Conservation (phyloP, 64 coral and sea anemone genomes). For the Porites lutea region DNA sequence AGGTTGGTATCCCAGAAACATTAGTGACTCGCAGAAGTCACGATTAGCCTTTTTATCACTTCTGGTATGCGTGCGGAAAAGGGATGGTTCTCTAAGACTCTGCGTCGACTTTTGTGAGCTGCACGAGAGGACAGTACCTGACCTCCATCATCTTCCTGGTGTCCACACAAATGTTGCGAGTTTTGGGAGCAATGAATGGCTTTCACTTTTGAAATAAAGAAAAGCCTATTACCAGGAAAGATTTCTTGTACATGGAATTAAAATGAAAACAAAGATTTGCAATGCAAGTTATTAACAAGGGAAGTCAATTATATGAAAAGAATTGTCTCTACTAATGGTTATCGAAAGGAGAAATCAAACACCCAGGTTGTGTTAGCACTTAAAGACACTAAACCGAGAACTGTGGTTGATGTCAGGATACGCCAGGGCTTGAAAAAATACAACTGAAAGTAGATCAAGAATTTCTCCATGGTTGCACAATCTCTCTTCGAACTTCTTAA, state of each 20-base stretch:
- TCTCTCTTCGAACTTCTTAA: too few relatives aligned
- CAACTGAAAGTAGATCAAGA: too few relatives aligned
- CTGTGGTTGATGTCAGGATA: not conserved
- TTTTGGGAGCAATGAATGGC: constrained; percentile 31
- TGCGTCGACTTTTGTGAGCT: constrained; percentile 49
- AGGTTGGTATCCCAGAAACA: constrained; percentile 54
- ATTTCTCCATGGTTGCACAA: too few relatives aligned
- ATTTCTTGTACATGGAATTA: not conserved
- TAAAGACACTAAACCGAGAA: not conserved
- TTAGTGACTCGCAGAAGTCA: constrained; percentile 26
- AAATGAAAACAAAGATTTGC: not conserved
- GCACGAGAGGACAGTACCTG: constrained; percentile 38
- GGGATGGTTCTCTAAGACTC: constrained; percentile 14
- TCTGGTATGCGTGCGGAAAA: constrained; percentile 41
- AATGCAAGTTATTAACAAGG: not conserved
- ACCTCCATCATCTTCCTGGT: constrained; percentile 35
- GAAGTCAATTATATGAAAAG: constrained; percentile 9
- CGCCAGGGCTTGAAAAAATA: constrained; percentile 1
- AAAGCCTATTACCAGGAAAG: constrained; percentile 50
- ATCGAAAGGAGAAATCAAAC: not conserved
- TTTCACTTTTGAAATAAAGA: constrained; percentile 48
- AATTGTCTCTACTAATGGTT: constrained; percentile 33
- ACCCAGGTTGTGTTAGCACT: not conserved
- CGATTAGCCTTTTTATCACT: constrained; percentile 43
- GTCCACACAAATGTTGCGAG: constrained; percentile 36